These are phyloP conservation scores for Ceratitis capitata DNA, from an alignment of 1,140 invertebrate genomes.

Conservation along the genomic window DNA sequence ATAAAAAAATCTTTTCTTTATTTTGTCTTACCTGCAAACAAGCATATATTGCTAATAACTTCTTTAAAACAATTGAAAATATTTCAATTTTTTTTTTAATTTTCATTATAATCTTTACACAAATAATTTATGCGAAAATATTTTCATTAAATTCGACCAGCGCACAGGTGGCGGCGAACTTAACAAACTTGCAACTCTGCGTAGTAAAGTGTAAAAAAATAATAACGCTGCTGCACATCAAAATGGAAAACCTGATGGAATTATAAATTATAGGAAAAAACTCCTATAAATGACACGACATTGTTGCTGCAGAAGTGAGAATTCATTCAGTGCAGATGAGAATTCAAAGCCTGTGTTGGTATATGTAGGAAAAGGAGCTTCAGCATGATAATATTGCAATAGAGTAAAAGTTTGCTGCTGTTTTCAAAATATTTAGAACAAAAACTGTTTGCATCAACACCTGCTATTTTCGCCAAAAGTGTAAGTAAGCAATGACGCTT, in stretches of 20 bases:
- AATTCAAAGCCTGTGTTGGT: not conserved
- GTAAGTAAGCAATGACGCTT: not conserved
- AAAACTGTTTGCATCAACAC: not conserved
- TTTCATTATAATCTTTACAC: conserved; percentile 24
- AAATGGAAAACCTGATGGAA: not conserved
- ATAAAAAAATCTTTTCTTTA: no score
- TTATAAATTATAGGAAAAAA: not conserved
- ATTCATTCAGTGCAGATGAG: not conserved
- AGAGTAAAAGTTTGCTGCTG: not conserved
- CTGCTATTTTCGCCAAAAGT: not conserved
- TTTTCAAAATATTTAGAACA: not conserved
- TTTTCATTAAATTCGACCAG: not conserved
- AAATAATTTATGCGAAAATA: conserved; percentile 37
- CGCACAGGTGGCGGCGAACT: not conserved
- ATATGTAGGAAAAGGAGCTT: not conserved
- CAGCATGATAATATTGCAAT: not conserved
- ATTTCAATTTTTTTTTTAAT: no score
- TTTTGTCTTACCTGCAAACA: no score
- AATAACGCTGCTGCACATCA: not conserved
- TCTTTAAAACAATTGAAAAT: no score
- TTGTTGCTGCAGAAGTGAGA: not conserved
- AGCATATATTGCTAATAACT: no score
- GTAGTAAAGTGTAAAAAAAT: not conserved
- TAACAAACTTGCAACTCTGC: conserved; percentile 8
- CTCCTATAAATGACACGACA: not conserved